Evolutionary conservation across 1,140 invertebrate genomes (phyloP), one percentile per base, ranked within the genome.

Genomic region (Aphaenogaster ashmeadi): DNA sequence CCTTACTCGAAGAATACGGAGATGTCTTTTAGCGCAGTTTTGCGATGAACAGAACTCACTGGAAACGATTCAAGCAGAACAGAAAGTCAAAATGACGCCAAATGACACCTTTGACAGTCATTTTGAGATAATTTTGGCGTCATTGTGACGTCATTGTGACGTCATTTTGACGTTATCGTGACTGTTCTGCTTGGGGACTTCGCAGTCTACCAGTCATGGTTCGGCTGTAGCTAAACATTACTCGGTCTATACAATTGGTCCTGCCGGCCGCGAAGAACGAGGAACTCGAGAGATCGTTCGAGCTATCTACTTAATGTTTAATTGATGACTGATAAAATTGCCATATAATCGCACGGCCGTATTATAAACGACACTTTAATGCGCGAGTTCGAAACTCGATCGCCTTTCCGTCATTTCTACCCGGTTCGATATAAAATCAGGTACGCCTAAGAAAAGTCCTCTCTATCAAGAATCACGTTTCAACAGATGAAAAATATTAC

Each of bases 381-480:
- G 13, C 38, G 27, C 38, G 15, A 62, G 1, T 7, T 3, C 41
- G 50, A 60, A 74, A 60, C 9, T 84, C 41, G 52, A 74, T 74
- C 27, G 80, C 36, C 15, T 56, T 47, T 44, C 15, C 36, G 18
- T 36, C 15, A 1, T 74, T 74, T 36, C 27, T 44, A 72, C 4
- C 44, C 56, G 41, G 41, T 74, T 21, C 27, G 27, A 72, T 84
- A 75, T 54, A 75, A 72, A 84, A 71, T 81, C 79, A 83, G 64
- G 79, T 83, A 81, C 79, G 11, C 6, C 67, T 72, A 58, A 47
- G 69, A 74, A 60, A 38, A 44, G 18, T 74, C 15, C 64, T 54
- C 50, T 8, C 27, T 38, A 50, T 56, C 15, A 47, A 74, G 27
- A 60, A 6, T 3, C 52, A 33, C 13, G 18, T 33, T 56, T 69